phyloP scores from a whole-genome alignment of 2,113 vertebrate genomes.

The Scartelaos histophorus region DNA sequence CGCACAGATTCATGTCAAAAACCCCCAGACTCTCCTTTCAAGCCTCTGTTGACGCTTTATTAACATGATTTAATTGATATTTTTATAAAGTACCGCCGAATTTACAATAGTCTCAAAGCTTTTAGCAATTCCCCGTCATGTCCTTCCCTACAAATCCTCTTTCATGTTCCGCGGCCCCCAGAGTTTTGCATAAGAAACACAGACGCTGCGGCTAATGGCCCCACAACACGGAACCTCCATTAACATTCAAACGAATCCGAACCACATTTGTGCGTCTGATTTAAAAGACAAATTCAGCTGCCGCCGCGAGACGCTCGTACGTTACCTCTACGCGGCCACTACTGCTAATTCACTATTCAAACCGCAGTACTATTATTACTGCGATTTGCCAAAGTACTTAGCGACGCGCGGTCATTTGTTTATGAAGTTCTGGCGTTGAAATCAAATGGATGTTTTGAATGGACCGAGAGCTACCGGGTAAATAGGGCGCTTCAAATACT shows the following conservation, averaged over 20 bases:
- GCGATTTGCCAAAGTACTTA: not conserved
- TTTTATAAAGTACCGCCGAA: not conserved
- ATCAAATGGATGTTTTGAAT: not conserved
- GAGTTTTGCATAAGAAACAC: not conserved
- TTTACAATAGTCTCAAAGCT: not conserved
- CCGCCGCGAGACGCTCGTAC: not conserved
- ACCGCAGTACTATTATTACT: not conserved
- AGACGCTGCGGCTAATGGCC: not conserved
- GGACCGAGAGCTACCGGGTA: not conserved
- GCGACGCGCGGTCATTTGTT: not conserved
- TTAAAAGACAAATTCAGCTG: not conserved
- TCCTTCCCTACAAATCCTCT: too few relatives aligned
- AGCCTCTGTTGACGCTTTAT: too few relatives aligned
- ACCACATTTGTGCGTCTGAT: not conserved
- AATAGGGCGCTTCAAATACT: too few relatives aligned
- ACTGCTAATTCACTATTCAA: not conserved
- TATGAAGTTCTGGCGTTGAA: not conserved
- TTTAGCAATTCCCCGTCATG: not conserved
- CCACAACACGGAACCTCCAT: not conserved
- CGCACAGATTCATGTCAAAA: too few relatives aligned
- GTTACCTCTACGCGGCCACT: not conserved
- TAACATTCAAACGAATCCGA: not conserved
- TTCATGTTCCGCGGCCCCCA: not conserved
- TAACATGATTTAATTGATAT: too few relatives aligned
- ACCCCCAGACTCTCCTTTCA: too few relatives aligned